Percentiles rank a stretch among this genome's conserved stretches.
These are phyloP conservation scores for Chrysolina oricalcia DNA, from an alignment of 2,888 invertebrate species.

Conservation along the genomic window DNA sequence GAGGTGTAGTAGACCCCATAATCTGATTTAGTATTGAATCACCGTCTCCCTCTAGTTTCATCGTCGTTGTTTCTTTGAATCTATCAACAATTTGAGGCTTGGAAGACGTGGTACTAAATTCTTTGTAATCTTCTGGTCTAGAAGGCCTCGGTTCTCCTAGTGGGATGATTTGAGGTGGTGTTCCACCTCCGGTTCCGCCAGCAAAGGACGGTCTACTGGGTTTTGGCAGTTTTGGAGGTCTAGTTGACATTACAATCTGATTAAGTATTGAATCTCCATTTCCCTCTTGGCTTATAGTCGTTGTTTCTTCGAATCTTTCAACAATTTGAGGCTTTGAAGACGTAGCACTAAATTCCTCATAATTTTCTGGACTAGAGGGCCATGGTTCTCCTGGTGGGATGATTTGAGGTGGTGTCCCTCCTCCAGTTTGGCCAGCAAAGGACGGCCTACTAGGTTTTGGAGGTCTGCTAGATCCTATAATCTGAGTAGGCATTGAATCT, in stretches of 20 bases:
- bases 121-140: conserved; percentile 39
- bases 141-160: conserved; percentile 53
- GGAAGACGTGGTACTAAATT: background rate
- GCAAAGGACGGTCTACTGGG: conserved; percentile 33
- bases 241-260: background rate
- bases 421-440: conserved; percentile 35
- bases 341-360: background rate
- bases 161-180: conserved; percentile 39
- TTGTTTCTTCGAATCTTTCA: conserved; percentile 34
- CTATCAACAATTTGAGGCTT: conserved; percentile 19
- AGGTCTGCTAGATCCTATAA: background rate
- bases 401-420: conserved; percentile 9
- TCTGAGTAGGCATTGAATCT: background rate
- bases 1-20: too few species aligned
- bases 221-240: background rate
- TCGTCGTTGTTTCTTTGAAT: conserved; percentile 24
- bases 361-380: conserved; percentile 36
- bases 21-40: too few species aligned
- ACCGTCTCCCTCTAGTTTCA: too few species aligned
- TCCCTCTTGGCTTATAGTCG: background rate
- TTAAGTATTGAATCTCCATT: background rate
- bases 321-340: too few species aligned
- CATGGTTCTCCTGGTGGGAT: conserved; percentile 45
- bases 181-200: conserved; percentile 32
- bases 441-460: conserved; percentile 23